Percentiles rank a stretch among this genome's conserved stretches.
These are phyloP conservation scores for Astyanax mexicanus DNA, from an alignment of 2,797 vertebrate genomes.

Conservation along the genomic window DNA sequence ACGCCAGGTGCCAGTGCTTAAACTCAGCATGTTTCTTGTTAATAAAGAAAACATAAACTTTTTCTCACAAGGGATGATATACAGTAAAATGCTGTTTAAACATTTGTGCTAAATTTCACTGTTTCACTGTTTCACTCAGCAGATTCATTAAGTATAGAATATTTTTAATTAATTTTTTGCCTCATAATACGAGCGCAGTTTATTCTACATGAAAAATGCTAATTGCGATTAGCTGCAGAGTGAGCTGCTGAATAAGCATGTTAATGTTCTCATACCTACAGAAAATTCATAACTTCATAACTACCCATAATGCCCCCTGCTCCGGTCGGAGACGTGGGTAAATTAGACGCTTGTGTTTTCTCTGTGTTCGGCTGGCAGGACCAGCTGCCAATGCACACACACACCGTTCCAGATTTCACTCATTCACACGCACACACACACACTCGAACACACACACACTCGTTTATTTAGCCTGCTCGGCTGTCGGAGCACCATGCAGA, in stretches of 20 bases:
- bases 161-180: neutral
- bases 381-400: slow-evolving; percentile 14
- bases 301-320: neutral
- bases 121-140: neutral
- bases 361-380: slow-evolving; percentile 15
- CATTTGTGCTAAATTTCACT: too few species aligned
- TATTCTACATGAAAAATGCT: neutral
- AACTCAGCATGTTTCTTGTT: too few species aligned
- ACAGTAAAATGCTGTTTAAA: too few species aligned
- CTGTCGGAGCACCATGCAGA: slow-evolving; percentile 47
- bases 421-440: slow-evolving; percentile 14
- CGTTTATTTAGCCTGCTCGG: slow-evolving; percentile 46
- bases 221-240: neutral
- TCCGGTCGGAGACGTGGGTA: slow-evolving; percentile 1
- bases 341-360: slow-evolving; percentile 28
- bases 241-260: neutral
- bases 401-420: slow-evolving; percentile 9
- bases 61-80: too few species aligned
- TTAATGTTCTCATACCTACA: neutral
- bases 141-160: neutral
- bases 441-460: slow-evolving; percentile 17
- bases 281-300: slow-evolving; percentile 6
- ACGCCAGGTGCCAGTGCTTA: too few species aligned
- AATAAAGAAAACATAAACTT: too few species aligned
- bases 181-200: neutral